Base-by-base conservation (phyloP, 2,888 invertebrate genomes). In the Drosophila diplacantha region DNA sequence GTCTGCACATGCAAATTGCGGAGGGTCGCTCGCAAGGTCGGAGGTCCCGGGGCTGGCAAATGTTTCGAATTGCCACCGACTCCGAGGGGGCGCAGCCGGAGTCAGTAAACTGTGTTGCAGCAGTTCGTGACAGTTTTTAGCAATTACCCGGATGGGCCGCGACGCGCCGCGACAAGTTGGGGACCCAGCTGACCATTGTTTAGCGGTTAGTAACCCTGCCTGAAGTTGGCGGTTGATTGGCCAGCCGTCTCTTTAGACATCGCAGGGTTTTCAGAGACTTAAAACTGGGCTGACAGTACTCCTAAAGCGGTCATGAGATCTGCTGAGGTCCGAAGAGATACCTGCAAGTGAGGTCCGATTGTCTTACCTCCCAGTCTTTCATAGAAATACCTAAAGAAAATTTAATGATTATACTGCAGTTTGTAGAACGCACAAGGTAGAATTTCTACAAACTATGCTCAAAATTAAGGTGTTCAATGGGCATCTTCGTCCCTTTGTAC, bases 101-200 rank as follows among this genome's bases (percentile, higher is more conserved):
- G 82, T 80, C 73, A 69, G 58, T 77, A 67, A 82, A 82, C 80
- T 80, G 77, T 80, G 70, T 70, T 69, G 68, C 69, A 68, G 70
- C 63, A 71, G 69, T 79, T 81, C 83, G 81, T 81, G 81, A 83
- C 81, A 81, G 69, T 75, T 79, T 82, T 81, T 43, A 66, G 60
- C 81, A 80, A 80, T 81, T 82, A 74, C 78, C 68, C 51, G 62
- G 68, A 60, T 64, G 56, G 62, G 64, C 62, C 53, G 75, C 68
- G 43, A 35, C 55, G 75, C 68, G 41, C 31, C 55, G 75, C 69
- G 43, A 58, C 52, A 43, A 51, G 51, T 41, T 64, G 56, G 32
- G 38, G 43, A 26, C 59, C 55, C 49, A 46, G 24, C 56, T 63
- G 72, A 64, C 71, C 69, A 78, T 81, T 79, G 78, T 79, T 70